phyloP scores from a whole-genome alignment of 2,113 vertebrate genomes.

The Nibea coibor region DNA sequence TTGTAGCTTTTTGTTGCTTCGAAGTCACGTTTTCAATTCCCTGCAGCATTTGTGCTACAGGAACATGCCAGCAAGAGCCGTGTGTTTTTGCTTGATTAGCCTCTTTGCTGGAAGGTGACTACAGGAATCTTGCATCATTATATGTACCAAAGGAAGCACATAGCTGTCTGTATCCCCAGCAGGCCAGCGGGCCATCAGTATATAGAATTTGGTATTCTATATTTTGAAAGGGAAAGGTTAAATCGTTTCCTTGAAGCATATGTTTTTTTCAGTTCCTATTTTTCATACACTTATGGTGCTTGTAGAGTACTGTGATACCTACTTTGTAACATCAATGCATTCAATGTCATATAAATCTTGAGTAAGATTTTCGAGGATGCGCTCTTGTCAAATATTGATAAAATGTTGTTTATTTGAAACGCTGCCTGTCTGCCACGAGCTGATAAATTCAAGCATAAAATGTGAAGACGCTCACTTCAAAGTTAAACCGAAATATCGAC shows the following conservation, averaged over 20 bases:
- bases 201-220: too few relatives aligned
- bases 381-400: conserved; percentile 39
- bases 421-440: conserved; percentile 27
- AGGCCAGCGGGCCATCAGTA: not conserved
- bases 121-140: not conserved
- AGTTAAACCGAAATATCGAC: conserved; percentile 37
- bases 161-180: not conserved
- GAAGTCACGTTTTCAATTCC: not conserved
- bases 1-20: not conserved
- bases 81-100: not conserved
- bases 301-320: not conserved
- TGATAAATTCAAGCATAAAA: conserved; percentile 47
- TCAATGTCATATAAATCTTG: not conserved
- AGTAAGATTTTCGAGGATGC: conserved; percentile 4
- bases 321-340: not conserved
- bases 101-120: conserved; percentile 14
- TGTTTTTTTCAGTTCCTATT: not conserved
- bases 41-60: not conserved
- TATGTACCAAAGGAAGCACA: not conserved
- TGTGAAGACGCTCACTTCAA: conserved; percentile 29
- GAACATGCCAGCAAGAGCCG: not conserved
- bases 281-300: not conserved
- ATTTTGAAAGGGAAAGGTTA: not conserved
- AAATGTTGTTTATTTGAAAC: conserved; percentile 40
- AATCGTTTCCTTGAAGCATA: not conserved